phyloP scores from a whole-genome alignment of 37 sponge, comb jelly and placozoan species.

The Beroe forskalii region DNA sequence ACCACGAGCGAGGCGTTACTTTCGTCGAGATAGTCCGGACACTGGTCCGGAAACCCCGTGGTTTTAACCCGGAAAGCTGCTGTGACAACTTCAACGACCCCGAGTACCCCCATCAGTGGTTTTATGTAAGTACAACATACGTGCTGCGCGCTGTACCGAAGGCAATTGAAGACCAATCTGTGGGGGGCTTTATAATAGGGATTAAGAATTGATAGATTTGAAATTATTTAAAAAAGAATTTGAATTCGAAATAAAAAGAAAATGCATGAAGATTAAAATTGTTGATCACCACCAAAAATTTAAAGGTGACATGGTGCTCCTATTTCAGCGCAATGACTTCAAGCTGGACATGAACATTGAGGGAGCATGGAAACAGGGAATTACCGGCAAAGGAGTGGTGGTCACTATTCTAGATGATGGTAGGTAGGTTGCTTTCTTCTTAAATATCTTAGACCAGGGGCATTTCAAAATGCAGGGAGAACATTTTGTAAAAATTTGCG shows the following conservation, averaged over 20 bases:
- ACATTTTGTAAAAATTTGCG: too few species aligned
- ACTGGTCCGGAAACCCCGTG: slow-evolving; percentile 6
- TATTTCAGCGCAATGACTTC: not conserved
- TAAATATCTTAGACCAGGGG: too few species aligned
- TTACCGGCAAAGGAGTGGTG: slow-evolving; percentile 85
- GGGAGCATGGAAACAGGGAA: slow-evolving; percentile 84
- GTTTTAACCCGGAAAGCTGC: not conserved
- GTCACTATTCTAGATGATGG: slow-evolving; percentile 97
- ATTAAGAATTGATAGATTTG: too few species aligned
- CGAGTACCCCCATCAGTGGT: slow-evolving; percentile 27
- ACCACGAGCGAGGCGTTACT: slow-evolving; percentile 9
- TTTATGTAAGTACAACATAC: slow-evolving; percentile 58
- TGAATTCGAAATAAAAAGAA: too few species aligned
- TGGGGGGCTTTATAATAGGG: too few species aligned
- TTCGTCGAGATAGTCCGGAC: not conserved
- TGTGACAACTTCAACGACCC: slow-evolving; percentile 56
- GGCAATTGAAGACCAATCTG: too few species aligned
- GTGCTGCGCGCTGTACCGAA: too few species aligned
- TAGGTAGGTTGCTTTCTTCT: slow-evolving; percentile 49
- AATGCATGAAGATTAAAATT: too few species aligned
- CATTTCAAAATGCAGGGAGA: too few species aligned
- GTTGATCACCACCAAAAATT: too few species aligned
- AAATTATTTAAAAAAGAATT: too few species aligned
- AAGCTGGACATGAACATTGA: slow-evolving; percentile 80
- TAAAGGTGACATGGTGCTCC: too few species aligned